Evolutionary conservation across 2,113 vertebrate genomes (phyloP), one percentile per base, ranked within the genome.

Genomic region (Muntiacus muntjak): DNA sequence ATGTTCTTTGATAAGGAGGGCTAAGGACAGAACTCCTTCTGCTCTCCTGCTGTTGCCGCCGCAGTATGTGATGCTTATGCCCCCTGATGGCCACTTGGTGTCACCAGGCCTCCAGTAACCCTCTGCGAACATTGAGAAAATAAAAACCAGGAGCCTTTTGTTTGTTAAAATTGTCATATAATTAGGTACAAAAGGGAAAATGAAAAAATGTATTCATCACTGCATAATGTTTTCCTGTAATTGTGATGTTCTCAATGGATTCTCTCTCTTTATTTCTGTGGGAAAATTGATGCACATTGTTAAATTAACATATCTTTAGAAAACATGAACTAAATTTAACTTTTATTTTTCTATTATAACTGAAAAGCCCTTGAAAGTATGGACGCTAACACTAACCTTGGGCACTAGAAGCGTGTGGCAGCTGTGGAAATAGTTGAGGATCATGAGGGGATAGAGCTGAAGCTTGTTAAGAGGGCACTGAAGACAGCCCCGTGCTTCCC

Each of bases 81-180:
- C 28, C 28, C n/a, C 62, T 92, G 7, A 19, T 92, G 88, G 76
- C 91, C 88, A 93, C 81, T 97, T 91, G 91, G 57, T 95, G 89
- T 97, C 94, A 97, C 21, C 30, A 91, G 62, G 57, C n/a, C 30
- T 83, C 79, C 16, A 83, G 11, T 30, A 82, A 23, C 26, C 26
- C 2, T 54, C 33, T 95, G 81, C 33, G 81, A 93, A 79, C 87
- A 86, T 57, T 95, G 85, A 86, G 43, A 87, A 83, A 94, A 95
- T 91, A 92, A 94, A 96, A 95, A 67, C 30, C 88, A 92, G 52
- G 33, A 62, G 40, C 21, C 33, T 95, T 95, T 67, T 91, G 50
- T 95, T 95, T 94, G 62, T 19, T 78, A 54, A 85, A 64, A 50
- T 76, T 85, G 25, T 86, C 55, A 95, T 82, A 74, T 81, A 82